Base-by-base conservation (phyloP, 2,797 vertebrate genomes). In the Rallus crepitans region DNA sequence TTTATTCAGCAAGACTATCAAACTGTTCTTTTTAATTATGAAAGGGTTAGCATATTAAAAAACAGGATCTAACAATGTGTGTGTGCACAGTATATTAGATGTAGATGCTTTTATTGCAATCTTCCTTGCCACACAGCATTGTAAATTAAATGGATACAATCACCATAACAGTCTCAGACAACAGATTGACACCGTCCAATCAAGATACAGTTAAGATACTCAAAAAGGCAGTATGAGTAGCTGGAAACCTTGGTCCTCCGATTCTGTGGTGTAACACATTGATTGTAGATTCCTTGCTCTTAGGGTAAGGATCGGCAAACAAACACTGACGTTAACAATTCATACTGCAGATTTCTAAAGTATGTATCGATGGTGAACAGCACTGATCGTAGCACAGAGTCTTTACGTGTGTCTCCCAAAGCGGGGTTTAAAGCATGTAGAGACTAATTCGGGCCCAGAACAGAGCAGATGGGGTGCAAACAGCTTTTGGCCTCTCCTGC, bases 51-150 rank as follows among this genome's bases (percentile, higher is more conserved):
- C 37, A 14, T 76, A 79, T 75, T 88, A 56, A 86, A 96, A 97
- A 95, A 92, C 16, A 76, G 94, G 77, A 72, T 91, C 89, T 93
- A 89, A 91, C 59, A 73, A 65, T 89, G 63, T 70, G 37, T 71
- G 19, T 95, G 76, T 87, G 91, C 90, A 96, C 27, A 40, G 70
- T 86, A 90, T 90, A 89, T 70, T 73, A 92, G 87, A 91, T 2
- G 30, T 87, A 96, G 79, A 84, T 66, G 15, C 20, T 86, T 94
- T 95, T 97, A 97, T 95, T 97, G 96, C 95, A 65, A 95, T 94
- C 95, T 83, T 93, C 65, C 86, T 84, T 70, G 93, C 92, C 82
- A 78, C 52, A 45, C 42, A 45, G 65, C 73, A 94, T 27, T 85
- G 55, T 50, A 91, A 96, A 82, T 50, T 66, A 42, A 87, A 87